Percentiles rank a stretch among this genome's conserved stretches.
Evolutionary conservation across 2,797 vertebrate species (phyloP).

Genomic region (Otolemur crassicaudatus): DNA sequence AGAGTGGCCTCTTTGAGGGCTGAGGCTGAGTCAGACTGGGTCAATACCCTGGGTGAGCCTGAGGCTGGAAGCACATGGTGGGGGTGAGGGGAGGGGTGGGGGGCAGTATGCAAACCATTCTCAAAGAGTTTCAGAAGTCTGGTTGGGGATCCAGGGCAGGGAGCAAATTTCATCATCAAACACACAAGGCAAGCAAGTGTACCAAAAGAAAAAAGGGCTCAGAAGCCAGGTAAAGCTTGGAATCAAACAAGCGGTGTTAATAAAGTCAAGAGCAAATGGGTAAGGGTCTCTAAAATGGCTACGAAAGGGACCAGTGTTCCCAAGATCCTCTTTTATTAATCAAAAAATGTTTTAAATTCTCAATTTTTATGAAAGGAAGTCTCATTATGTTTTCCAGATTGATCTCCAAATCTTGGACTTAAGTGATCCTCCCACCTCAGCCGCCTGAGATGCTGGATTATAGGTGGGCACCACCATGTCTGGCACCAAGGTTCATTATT

Average conservation of each 20-base stretch:
- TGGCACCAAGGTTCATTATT: not conserved
- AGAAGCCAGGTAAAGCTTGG: not conserved
- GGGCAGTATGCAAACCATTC: not conserved
- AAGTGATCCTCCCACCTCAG: not conserved
- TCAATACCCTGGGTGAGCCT: not conserved
- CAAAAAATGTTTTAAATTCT: not conserved
- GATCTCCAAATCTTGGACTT: not conserved
- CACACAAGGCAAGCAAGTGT: not conserved
- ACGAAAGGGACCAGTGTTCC: not conserved
- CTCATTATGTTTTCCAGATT: not conserved
- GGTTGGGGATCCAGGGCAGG: not conserved
- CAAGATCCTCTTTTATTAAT: not conserved
- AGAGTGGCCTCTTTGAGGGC: not conserved
- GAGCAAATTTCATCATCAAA: constrained; percentile 52
- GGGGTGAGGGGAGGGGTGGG: too few relatives aligned
- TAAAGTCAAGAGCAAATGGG: not conserved
- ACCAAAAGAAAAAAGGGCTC: not conserved
- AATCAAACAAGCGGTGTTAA: not conserved
- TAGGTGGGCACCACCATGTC: not conserved
- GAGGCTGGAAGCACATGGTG: not conserved
- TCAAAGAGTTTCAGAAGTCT: constrained; percentile 44
- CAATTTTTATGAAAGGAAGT: not conserved
- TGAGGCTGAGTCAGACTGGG: constrained; percentile 21
- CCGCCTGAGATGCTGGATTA: not conserved
- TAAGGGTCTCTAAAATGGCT: not conserved